A percentile compares a stretch with the other conserved stretches of the same genome.
These are phyloP conservation scores for Dasysyrphus tricinctus DNA, from an alignment of 2,888 invertebrate species.

Conservation along the genomic window DNA sequence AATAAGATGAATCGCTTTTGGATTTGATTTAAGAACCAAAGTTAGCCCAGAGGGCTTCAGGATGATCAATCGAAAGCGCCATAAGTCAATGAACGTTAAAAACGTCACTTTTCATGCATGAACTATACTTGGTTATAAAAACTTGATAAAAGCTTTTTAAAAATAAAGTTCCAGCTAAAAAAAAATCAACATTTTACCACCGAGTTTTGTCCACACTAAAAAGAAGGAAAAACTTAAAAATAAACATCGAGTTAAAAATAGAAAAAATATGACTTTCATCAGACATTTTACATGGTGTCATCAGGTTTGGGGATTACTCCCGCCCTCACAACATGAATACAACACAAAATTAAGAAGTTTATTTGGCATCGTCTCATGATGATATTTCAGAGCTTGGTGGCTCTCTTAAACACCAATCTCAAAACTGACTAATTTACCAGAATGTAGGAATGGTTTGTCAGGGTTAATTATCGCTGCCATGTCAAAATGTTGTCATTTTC, in stretches of 20 bases:
- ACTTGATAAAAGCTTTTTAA: no score
- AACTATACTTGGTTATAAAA: neutral
- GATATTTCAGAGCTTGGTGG: conserved; percentile 9
- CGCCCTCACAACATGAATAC: conserved; percentile 1
- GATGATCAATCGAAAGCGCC: neutral
- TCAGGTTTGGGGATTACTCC: neutral
- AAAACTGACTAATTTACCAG: conserved; percentile 68
- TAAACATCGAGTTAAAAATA: conserved; percentile 1
- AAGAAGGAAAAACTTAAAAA: neutral
- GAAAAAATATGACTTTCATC: conserved; percentile 6
- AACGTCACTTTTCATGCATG: conserved; percentile 4
- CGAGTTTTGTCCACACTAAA: neutral
- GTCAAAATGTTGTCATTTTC: conserved; percentile 46
- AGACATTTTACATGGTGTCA: conserved; percentile 23
- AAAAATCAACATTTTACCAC: neutral
- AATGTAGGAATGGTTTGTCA: conserved; percentile 60
- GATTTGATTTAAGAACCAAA: neutral
- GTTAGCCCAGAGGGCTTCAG: neutral
- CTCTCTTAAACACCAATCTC: conserved; percentile 34
- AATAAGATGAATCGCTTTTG: no score
- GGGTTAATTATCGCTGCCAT: conserved; percentile 68
- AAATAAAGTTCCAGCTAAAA: neutral
- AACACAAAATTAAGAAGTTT: conserved; percentile 12
- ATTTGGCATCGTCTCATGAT: conserved; percentile 19
- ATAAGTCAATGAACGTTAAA: neutral